Percentiles rank a stretch among this genome's conserved stretches.
phyloP scores from a whole-genome alignment of 2,113 vertebrate genomes.

The Tachuris rubrigastra region DNA sequence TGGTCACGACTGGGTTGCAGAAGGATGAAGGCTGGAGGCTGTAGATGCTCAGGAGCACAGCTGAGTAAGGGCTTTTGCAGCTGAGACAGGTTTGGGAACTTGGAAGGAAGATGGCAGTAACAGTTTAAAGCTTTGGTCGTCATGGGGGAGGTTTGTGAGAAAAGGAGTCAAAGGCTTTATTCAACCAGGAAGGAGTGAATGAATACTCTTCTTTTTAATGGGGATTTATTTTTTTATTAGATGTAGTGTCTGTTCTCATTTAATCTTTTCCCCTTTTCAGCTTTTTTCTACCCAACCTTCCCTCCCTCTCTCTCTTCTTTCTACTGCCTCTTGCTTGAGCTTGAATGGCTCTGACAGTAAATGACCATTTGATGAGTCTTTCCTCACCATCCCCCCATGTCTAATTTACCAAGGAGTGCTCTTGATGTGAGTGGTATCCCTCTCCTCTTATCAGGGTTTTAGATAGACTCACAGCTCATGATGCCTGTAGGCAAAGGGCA shows the following conservation, averaged over 20 bases:
- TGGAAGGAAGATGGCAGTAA: neutral
- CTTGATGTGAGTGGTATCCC: neutral
- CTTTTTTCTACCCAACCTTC: neutral
- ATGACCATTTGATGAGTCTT: constrained; percentile 4
- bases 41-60: neutral
- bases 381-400: neutral
- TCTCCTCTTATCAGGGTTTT: neutral
- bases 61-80: neutral
- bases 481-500: neutral
- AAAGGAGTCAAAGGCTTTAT: neutral
- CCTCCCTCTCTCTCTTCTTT: neutral
- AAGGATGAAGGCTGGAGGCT: neutral
- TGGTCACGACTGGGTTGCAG: neutral
- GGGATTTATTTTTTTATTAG: constrained; percentile 11
- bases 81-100: neutral
- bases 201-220: neutral
- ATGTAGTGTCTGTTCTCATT: neutral
- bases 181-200: neutral
- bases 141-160: neutral
- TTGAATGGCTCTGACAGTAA: neutral
- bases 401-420: neutral
- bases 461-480: neutral
- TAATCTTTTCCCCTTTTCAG: neutral
- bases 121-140: neutral
- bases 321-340: neutral